A percentile compares a stretch with the other conserved stretches of the same genome.
Evolutionary conservation across 2,113 vertebrate species (phyloP).

Genomic region (Pungitius pungitius): DNA sequence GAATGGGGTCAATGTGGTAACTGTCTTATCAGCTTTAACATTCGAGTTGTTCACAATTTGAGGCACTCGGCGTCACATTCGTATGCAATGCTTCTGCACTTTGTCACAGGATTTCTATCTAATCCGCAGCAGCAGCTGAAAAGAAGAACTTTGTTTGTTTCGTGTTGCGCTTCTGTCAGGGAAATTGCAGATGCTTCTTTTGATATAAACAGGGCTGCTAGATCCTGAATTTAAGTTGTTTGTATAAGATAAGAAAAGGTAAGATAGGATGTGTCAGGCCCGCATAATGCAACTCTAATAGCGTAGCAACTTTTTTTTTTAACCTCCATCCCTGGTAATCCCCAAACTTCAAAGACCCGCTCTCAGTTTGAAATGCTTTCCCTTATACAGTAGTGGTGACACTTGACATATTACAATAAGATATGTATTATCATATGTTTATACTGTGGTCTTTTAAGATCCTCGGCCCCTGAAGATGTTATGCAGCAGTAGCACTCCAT

Average conservation of each 20-base stretch:
- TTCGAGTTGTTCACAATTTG: neutral
- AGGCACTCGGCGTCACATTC: neutral
- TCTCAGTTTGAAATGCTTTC: neutral
- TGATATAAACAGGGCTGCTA: neutral
- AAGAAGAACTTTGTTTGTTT: neutral
- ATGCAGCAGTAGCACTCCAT: neutral
- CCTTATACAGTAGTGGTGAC: neutral
- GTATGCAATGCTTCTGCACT: too few species aligned
- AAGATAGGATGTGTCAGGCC: neutral
- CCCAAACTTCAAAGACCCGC: neutral
- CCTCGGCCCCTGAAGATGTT: neutral
- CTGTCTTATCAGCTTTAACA: neutral
- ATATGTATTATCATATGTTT: neutral
- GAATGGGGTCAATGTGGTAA: neutral
- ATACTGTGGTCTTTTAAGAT: neutral
- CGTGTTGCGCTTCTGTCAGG: neutral
- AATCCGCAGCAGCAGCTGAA: neutral
- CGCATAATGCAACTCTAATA: neutral
- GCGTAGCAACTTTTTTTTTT: neutral
- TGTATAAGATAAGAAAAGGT: neutral
- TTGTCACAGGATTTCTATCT: neutral
- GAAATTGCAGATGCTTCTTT: neutral
- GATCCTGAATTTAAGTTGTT: neutral
- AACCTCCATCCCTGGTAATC: neutral
- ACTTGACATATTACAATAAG: neutral